phyloP scores from a whole-genome alignment of 2,888 invertebrate genomes.

The Stenchaetothrips biformis region DNA sequence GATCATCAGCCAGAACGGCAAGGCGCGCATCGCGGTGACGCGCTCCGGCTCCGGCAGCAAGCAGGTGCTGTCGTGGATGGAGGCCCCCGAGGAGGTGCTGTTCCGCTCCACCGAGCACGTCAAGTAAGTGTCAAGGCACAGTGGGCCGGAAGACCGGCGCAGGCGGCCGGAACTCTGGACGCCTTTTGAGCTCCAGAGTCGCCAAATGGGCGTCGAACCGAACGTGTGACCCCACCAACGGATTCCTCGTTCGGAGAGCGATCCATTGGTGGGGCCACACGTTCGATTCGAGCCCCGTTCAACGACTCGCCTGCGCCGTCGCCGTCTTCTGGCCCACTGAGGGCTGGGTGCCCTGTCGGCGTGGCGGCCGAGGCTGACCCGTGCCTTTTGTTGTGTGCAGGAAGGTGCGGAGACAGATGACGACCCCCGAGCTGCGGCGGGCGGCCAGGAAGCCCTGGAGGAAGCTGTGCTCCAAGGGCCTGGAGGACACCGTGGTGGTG shows the following conservation, averaged over 20 bases:
- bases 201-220: too few relatives aligned
- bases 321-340: too few relatives aligned
- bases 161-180: too few relatives aligned
- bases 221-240: too few relatives aligned
- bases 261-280: too few relatives aligned
- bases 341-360: too few relatives aligned
- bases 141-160: too few relatives aligned
- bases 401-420: slow-evolving; percentile 75
- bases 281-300: too few relatives aligned
- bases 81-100: slow-evolving; percentile 95
- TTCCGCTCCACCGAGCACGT: slow-evolving; percentile 86
- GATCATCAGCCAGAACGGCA: slow-evolving; percentile 59
- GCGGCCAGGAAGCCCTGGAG: slow-evolving; percentile 84
- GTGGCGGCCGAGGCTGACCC: too few relatives aligned
- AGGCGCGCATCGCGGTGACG: slow-evolving; percentile 64
- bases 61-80: slow-evolving; percentile 96
- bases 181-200: too few relatives aligned
- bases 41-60: slow-evolving; percentile 76
- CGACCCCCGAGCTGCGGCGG: slow-evolving; percentile 70
- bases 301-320: too few relatives aligned
- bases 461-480: slow-evolving; percentile 48
- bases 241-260: too few relatives aligned
- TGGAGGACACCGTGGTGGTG: slow-evolving; percentile 48
- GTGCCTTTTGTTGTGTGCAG: slow-evolving; percentile 49
- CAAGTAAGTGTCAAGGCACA: slow-evolving; percentile 71